These are phyloP conservation scores for Xyliphius kryptos DNA, from an alignment of 2,113 vertebrate species.

Conservation along the genomic window DNA sequence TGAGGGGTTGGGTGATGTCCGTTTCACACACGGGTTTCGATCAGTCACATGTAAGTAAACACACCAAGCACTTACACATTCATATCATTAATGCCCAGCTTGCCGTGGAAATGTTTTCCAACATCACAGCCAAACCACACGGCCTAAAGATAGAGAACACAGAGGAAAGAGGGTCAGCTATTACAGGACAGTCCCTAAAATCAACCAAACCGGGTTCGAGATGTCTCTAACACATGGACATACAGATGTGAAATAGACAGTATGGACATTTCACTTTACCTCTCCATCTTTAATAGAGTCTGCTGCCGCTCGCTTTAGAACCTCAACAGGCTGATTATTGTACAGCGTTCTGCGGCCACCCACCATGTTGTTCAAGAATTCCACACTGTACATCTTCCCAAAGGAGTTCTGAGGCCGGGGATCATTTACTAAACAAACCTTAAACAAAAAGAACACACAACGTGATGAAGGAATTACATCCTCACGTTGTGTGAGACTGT, in stretches of 20 bases:
- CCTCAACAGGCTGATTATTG: conserved; percentile 88
- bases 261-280: conserved; percentile 54
- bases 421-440: conserved; percentile 96
- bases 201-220: no score
- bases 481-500: no score
- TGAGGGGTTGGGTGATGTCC: no score
- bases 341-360: conserved; percentile 80
- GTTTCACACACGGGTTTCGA: no score
- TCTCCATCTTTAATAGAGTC: conserved; percentile 90
- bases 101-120: conserved; percentile 90
- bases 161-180: not conserved
- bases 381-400: conserved; percentile 85
- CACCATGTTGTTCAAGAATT: conserved; percentile 90
- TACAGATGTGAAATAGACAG: not conserved
- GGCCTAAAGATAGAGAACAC: conserved; percentile 61
- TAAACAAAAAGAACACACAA: not conserved
- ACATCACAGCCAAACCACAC: conserved; percentile 98
- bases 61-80: conserved; percentile 77
- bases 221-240: no score
- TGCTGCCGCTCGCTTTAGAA: conserved; percentile 84
- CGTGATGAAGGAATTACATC: not conserved
- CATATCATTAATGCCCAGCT: conserved; percentile 93
- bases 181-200: no score
- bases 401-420: conserved; percentile 87
- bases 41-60: no score